Evolutionary conservation across 2,113 vertebrate genomes (phyloP), one percentile per base, ranked within the genome.

Genomic region (Prietella phreatophila): DNA sequence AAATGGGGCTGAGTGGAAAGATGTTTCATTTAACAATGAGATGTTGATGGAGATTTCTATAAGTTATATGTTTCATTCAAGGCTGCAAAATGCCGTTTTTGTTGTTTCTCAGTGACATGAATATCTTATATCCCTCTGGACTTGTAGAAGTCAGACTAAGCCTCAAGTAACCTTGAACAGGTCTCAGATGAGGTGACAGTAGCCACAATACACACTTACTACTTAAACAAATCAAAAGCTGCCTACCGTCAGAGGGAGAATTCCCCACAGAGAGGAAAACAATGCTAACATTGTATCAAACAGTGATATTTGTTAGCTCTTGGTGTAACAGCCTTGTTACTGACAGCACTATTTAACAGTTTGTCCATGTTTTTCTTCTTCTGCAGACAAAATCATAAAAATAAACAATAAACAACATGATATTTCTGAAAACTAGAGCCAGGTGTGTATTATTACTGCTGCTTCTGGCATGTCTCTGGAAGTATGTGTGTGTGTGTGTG

Each of bases 201-300:
- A 50, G 22, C 39, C 73, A 15, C 53, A 82, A 60, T 36, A 39
- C 56, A 33, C 80, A 60, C 30, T 36, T 19, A 60, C 80, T 61
- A 22, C 22, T 60, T 60, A 60, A 82, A 60, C 80, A 61, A 61
- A 25, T 60, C 10, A 82, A 82, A 82, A 82, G 56, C 80, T 60
- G 30, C 8, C 55, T 60, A 39, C 33, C 6, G 10, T 60, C 20
- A 63, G 58, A 63, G 58, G 39, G 5, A 63, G 58, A 63, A 82
- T 61, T 63, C 73, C 83, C 84, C 39, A 80, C 84, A n/a, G 88
- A 50, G 39, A 5, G 4, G 4, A 71, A 53, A 87, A 89, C 88
- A 87, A 90, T 82, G 88, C 85, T 85, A 85, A 65, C 85, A 87
- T 85, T 89, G 85, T 90, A 50, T 61, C 11, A 67, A 36, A 19